Percentiles rank a stretch among this genome's conserved stretches.
These are phyloP conservation scores for Petromus typicus DNA, from an alignment of 2,113 vertebrate species.

Conservation along the genomic window DNA sequence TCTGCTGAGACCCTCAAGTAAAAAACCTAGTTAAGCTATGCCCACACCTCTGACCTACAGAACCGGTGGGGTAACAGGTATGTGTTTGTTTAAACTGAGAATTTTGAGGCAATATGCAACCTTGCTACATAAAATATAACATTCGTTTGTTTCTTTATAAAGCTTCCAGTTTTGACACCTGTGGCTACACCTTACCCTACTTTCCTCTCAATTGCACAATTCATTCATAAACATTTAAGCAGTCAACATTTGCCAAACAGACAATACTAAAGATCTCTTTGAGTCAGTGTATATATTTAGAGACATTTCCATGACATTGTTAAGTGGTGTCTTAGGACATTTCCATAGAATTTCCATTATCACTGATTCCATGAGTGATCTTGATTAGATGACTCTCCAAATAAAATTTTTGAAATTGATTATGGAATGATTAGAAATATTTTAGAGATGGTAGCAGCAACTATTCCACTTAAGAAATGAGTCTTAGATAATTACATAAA, in stretches of 20 bases:
- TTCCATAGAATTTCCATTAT: not conserved
- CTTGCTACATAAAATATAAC: not conserved
- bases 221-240: not conserved
- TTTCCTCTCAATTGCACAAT: not conserved
- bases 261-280: not conserved
- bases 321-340: not conserved
- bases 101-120: not conserved
- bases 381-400: not conserved
- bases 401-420: not conserved
- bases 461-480: not conserved
- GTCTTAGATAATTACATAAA: not conserved
- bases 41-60: not conserved
- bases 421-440: conserved; percentile 7
- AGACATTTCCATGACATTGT: not conserved
- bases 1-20: not conserved
- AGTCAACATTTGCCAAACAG: not conserved
- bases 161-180: not conserved
- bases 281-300: not conserved
- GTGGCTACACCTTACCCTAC: not conserved
- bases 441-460: not conserved
- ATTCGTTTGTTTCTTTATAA: not conserved
- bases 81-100: not conserved
- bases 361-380: not conserved
- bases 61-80: not conserved
- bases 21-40: not conserved